Conservation (phyloP, 1,140 invertebrate species). For the Gryllus bimaculatus region DNA sequence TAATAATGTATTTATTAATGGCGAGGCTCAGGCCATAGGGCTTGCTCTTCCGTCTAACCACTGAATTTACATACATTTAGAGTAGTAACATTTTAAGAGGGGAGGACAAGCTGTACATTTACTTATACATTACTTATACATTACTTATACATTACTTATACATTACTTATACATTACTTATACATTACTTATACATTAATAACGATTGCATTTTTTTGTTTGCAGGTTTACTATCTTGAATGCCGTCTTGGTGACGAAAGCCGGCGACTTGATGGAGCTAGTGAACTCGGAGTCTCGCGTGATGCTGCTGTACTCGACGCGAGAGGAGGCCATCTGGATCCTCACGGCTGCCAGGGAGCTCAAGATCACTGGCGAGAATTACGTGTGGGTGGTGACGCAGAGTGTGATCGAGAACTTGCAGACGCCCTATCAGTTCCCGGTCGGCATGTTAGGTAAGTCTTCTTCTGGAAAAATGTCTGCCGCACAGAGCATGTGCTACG, state of each 20-base stretch:
- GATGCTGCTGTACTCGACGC: constrained; percentile 84
- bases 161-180: no score
- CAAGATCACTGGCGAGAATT: constrained; percentile 86
- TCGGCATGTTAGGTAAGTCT: constrained; percentile 82
- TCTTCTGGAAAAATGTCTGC: not conserved
- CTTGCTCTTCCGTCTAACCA: no score
- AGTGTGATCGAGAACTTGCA: constrained; percentile 74
- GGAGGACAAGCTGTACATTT: no score
- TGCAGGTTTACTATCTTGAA: constrained; percentile 68
- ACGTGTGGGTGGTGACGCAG: constrained; percentile 95
- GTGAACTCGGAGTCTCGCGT: constrained; percentile 87
- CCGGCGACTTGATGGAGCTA: constrained; percentile 55
- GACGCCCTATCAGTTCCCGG: constrained; percentile 73
- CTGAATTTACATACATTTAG: no score
- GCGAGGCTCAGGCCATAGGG: no score
- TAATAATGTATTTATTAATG: no score
- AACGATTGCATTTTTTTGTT: not conserved
- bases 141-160: no score
- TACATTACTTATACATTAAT: no score
- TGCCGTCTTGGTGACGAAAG: constrained; percentile 65
- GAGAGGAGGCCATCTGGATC: constrained; percentile 77
- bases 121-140: no score
- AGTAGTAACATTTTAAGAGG: no score
- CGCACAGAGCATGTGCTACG: not conserved
- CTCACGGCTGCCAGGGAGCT: constrained; percentile 67